Evolutionary conservation across 2,888 invertebrate genomes (phyloP), one percentile per base, ranked within the genome.

Genomic region (Ormyrus labotus): DNA sequence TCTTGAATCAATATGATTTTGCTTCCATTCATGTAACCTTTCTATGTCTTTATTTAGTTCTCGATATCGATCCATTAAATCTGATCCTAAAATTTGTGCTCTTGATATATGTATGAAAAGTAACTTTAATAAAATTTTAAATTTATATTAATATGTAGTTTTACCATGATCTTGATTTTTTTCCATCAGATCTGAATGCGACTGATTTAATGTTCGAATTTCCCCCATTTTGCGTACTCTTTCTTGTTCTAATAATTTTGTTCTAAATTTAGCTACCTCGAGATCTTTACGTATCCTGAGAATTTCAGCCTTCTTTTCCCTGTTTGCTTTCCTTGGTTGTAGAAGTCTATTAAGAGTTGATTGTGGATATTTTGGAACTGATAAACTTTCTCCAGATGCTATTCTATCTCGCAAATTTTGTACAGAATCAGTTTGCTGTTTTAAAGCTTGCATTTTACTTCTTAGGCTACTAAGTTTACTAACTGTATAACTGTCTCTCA

Each of bases 401-500:
- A 92, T 92, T 80, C 90, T 88, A 67, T 91, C 89, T 69, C 91
- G 88, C 57, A 92, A 87, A 50, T 86, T 83, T 81, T 89, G 88
- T 19, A 91, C 94, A 6, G 95, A 94, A 47, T 94, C 92, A 61
- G 93, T 92, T 75, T 93, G 93, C 85, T 95, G 95, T 88, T 94
- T 94, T 79, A 95, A 94, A 5, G 94, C 93, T 83, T 96, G 94
- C 92, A 90, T 91, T 83, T 89, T 89, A 78, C 87, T 87, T 77
- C 88, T 84, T 69, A 91, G 83, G 77, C 93, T 93, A 76, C 94
- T 93, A n/a, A 97, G 89, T 83, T 95, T 95, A 2, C 93, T 93
- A 6, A 96, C 92, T 63, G 93, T 94, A 86, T 96, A 96, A 88
- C 96, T 96, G 3, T 92, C 93, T 81, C 94, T 93, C 69, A 96